These are phyloP conservation scores for Athrips mouffetella DNA, from an alignment of 2,888 invertebrate species.

Conservation along the genomic window DNA sequence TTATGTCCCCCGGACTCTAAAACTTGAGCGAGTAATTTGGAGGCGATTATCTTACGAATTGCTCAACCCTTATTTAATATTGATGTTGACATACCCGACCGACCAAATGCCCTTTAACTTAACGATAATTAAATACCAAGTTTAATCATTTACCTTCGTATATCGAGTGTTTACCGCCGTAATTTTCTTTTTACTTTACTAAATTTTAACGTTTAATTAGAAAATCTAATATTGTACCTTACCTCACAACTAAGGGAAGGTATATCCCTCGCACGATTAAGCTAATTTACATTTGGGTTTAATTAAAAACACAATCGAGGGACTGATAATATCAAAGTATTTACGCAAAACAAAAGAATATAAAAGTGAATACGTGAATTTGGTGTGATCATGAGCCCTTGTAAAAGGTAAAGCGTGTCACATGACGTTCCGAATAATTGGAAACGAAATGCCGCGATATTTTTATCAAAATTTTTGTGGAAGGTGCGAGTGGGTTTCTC, in stretches of 20 bases:
- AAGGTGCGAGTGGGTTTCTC: constrained; percentile 49
- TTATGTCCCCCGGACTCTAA: constrained; percentile 19
- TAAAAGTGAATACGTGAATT: constrained; percentile 13
- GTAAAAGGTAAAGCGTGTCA: constrained; percentile 9
- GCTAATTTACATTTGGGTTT: constrained; percentile 2
- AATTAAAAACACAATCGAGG: constrained; percentile 2
- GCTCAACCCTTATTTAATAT: constrained; percentile 1
- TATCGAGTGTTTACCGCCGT: no score
- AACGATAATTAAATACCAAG: no score
- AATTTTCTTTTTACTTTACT: no score
- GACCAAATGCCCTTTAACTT: no score
- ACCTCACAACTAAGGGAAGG: no score
- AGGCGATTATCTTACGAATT: constrained; percentile 6
- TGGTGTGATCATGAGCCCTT: constrained; percentile 13
- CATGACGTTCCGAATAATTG: constrained; percentile 42
- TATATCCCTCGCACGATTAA: background rate
- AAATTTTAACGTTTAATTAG: no score
- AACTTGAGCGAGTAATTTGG: constrained; percentile 11
- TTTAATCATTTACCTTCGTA: no score
- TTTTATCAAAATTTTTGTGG: constrained; percentile 50
- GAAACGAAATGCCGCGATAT: constrained; percentile 44
- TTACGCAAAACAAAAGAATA: constrained; percentile 1
- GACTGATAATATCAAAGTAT: background rate
- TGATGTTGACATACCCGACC: background rate
- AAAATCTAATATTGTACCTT: no score